A percentile compares a stretch with the other conserved stretches of the same genome.
phyloP scores from a whole-genome alignment of 1,140 invertebrate species.

The Sycobia sp. region DNA sequence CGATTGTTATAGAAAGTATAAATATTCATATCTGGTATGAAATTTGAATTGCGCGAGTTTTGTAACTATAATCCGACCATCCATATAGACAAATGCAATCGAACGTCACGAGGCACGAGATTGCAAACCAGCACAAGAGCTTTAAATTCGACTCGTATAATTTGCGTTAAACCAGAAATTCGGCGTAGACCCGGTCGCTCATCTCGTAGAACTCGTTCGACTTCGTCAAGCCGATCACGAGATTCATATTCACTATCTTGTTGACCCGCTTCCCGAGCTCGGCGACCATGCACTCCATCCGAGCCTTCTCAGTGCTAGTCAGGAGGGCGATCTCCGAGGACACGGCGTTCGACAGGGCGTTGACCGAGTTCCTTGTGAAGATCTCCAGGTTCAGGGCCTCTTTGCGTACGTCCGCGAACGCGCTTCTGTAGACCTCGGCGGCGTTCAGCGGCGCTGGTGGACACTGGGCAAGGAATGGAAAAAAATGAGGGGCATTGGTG shows the following conservation, averaged over 20 bases:
- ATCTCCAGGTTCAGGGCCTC: neutral
- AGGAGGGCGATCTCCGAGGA: too few relatives aligned
- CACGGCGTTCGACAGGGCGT: neutral
- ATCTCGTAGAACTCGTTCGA: neutral
- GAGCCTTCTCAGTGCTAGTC: too few relatives aligned
- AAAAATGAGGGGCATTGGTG: too few relatives aligned
- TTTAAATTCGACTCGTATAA: too few relatives aligned
- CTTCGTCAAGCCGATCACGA: neutral
- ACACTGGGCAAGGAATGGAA: too few relatives aligned
- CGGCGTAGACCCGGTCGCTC: neutral
- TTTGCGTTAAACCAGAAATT: conserved; percentile 1
- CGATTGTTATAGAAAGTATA: too few relatives aligned
- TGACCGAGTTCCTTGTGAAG: neutral
- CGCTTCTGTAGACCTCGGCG: neutral
- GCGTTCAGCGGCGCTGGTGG: neutral
- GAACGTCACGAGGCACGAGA: too few relatives aligned
- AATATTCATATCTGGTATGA: too few relatives aligned
- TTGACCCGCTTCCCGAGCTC: neutral
- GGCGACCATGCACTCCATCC: neutral
- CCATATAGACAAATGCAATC: too few relatives aligned
- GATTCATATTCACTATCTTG: neutral
- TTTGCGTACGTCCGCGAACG: neutral
- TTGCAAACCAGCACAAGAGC: too few relatives aligned
- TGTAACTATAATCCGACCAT: too few relatives aligned
- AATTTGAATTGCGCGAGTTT: too few relatives aligned